A percentile compares a stretch with the other conserved stretches of the same genome.
These are phyloP conservation scores for Conus betulinus DNA, from an alignment of 1,140 invertebrate genomes.

Conservation along the genomic window DNA sequence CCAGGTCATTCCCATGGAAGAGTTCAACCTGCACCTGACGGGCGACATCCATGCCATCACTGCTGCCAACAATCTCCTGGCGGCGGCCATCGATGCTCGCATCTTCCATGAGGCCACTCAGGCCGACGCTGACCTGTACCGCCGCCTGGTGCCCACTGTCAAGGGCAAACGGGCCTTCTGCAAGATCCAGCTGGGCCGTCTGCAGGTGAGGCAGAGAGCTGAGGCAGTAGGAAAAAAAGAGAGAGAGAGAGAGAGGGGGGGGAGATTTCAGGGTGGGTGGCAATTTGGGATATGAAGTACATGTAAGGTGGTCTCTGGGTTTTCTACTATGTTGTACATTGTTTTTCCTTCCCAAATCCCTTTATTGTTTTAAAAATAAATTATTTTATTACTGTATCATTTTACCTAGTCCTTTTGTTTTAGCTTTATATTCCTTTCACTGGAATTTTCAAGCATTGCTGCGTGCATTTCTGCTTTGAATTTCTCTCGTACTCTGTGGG, in stretches of 20 bases:
- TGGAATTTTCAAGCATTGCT: too few relatives aligned
- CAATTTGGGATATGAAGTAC: too few relatives aligned
- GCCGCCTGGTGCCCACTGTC: constrained; percentile 88
- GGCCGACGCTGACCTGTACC: constrained; percentile 89
- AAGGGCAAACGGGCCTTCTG: constrained; percentile 89
- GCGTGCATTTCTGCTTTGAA: too few relatives aligned
- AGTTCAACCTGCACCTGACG: constrained; percentile 99
- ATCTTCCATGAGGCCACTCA: constrained; percentile 97
- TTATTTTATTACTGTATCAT: too few relatives aligned
- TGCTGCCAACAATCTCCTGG: constrained; percentile 97
- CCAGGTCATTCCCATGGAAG: constrained; percentile 99
- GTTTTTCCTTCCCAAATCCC: too few relatives aligned
- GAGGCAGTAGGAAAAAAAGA: background rate
- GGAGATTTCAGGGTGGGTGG: too few relatives aligned
- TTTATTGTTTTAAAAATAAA: too few relatives aligned
- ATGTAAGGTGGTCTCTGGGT: too few relatives aligned
- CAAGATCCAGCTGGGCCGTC: constrained; percentile 85
- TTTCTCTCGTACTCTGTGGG: too few relatives aligned
- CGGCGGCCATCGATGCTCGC: constrained; percentile 90
- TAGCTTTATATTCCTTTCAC: too few relatives aligned
- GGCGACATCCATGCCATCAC: constrained; percentile 99
- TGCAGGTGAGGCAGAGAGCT: constrained; percentile 75
- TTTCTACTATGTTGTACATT: too few relatives aligned
- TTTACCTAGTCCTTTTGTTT: too few relatives aligned
- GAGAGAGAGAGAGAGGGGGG: background rate